phyloP scores from a whole-genome alignment of 2,888 invertebrate genomes.

The Tetramorium bicarinatum region DNA sequence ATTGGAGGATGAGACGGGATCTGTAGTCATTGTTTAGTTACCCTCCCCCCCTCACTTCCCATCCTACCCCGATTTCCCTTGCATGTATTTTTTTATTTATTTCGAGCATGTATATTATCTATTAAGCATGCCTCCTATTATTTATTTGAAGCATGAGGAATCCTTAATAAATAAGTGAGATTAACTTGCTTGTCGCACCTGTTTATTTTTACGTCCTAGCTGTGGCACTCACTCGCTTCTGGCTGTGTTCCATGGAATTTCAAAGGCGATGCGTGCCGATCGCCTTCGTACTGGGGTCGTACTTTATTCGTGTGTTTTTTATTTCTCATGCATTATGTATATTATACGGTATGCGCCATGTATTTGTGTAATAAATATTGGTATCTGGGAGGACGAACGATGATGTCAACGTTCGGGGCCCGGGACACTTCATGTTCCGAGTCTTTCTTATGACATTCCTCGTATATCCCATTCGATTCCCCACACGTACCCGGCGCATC shows the following conservation, averaged over 20 bases:
- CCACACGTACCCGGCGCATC: constrained; percentile 25
- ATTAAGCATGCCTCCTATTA: constrained; percentile 83
- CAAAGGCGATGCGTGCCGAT: constrained; percentile 50
- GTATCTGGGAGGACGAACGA: constrained; percentile 64
- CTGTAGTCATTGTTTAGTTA: constrained; percentile 85
- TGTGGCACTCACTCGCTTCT: constrained; percentile 78
- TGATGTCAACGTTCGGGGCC: constrained; percentile 31
- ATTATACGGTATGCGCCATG: constrained; percentile 45
- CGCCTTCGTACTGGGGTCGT: constrained; percentile 49
- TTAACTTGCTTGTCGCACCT: constrained; percentile 85
- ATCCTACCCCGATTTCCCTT: constrained; percentile 52
- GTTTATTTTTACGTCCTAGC: constrained; percentile 83
- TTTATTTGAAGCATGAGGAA: constrained; percentile 84
- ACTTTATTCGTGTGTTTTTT: constrained; percentile 58
- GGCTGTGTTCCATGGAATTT: constrained; percentile 60
- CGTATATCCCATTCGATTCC: constrained; percentile 41
- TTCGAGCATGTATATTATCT: constrained; percentile 83
- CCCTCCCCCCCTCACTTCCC: not conserved
- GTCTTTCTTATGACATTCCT: constrained; percentile 38
- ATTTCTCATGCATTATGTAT: constrained; percentile 65
- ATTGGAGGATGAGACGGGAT: constrained; percentile 86
- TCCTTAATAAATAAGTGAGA: constrained; percentile 85
- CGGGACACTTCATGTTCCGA: constrained; percentile 19
- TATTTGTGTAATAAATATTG: constrained; percentile 66
- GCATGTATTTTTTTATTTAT: constrained; percentile 81